Conservation (phyloP, 2,113 vertebrate species). For the Ophiodon elongatus region DNA sequence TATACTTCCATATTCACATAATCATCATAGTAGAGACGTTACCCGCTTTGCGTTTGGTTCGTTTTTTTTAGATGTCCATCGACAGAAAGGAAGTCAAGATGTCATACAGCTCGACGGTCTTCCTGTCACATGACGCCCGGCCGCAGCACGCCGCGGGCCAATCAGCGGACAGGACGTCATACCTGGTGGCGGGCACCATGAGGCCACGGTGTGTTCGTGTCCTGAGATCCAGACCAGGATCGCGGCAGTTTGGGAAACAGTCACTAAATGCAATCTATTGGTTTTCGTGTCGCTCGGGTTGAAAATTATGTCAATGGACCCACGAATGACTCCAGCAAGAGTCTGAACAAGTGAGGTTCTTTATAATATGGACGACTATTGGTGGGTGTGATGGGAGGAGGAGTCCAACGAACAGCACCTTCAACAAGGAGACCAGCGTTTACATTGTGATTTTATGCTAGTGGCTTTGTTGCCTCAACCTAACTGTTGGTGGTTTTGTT, state of each 20-base stretch:
- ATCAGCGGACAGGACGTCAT: conserved; percentile 60
- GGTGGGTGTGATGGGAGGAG: too few relatives aligned
- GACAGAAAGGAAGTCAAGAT: conserved; percentile 60
- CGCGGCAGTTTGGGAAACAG: background rate
- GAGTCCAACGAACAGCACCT: too few relatives aligned
- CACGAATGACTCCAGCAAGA: too few relatives aligned
- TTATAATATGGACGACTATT: too few relatives aligned
- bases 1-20: background rate
- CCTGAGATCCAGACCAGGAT: background rate
- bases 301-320: too few relatives aligned
- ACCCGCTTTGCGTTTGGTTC: background rate
- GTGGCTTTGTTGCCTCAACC: too few relatives aligned
- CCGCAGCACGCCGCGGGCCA: conserved; percentile 44
- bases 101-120: conserved; percentile 68
- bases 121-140: conserved; percentile 67
- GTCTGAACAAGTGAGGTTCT: too few relatives aligned
- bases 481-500: too few relatives aligned
- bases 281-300: too few relatives aligned
- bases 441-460: too few relatives aligned
- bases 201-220: conserved; percentile 46
- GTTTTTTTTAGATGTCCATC: conserved; percentile 39
- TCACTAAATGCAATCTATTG: too few relatives aligned
- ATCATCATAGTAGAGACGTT: background rate
- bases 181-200: conserved; percentile 58
- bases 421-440: too few relatives aligned